phyloP scores from a whole-genome alignment of 2,888 invertebrate genomes.

The Sphaerophoria rueppellii region DNA sequence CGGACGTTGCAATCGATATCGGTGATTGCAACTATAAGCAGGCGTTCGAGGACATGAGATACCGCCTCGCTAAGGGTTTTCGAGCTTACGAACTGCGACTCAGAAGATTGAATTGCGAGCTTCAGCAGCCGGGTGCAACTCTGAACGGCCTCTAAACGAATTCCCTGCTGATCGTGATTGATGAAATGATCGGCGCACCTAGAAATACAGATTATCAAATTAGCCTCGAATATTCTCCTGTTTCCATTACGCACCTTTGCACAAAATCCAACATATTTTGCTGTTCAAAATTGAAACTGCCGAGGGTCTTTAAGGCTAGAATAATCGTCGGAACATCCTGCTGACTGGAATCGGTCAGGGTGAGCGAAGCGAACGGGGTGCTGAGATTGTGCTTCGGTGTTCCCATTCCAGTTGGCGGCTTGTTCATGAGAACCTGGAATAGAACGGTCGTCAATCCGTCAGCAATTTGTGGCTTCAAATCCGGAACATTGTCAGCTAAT shows the following conservation, averaged over 20 bases:
- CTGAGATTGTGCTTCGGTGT: constrained; percentile 85
- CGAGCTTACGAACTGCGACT: constrained; percentile 85
- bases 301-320: constrained; percentile 95
- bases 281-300: constrained; percentile 95
- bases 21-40: constrained; percentile 96
- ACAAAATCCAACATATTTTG: constrained; percentile 96
- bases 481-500: constrained; percentile 93
- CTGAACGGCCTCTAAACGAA: constrained; percentile 96
- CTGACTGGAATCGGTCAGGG: constrained; percentile 79
- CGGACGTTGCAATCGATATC: constrained; percentile 98
- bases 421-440: constrained; percentile 94
- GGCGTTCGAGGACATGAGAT: constrained; percentile 94
- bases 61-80: constrained; percentile 94
- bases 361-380: constrained; percentile 80
- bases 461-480: constrained; percentile 94
- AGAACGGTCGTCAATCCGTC: constrained; percentile 96
- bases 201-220: not conserved
- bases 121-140: constrained; percentile 95
- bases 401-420: constrained; percentile 88
- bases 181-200: constrained; percentile 96
- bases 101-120: constrained; percentile 88
- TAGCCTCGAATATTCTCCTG: not conserved
- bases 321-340: constrained; percentile 92
- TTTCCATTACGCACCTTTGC: constrained; percentile 82
- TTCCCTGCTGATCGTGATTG: constrained; percentile 94